Base-by-base conservation (phyloP, 2,797 vertebrate species). In the Ibycter americanus region DNA sequence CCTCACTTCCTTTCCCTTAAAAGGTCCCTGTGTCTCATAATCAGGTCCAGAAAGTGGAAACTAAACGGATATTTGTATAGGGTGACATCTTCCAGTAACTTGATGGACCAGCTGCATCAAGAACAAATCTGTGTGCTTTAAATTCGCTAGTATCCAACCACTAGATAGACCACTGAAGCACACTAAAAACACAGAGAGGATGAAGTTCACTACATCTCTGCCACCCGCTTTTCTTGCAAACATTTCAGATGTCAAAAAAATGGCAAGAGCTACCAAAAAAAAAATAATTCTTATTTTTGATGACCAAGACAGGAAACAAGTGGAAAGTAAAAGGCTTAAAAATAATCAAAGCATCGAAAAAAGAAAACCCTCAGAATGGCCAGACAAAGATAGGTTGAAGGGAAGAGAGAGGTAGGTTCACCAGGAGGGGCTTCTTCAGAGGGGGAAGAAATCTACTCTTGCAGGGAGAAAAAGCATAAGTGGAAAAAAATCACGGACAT, bases 381-480 rank as follows among this genome's bases (percentile, higher is more conserved):
- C 59, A 63, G n/a, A 36, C 25, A 66, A 7, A 31, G 14, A 5
- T 1, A 38, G 8, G 32, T 26, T 0, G 4, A 71, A 76, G 21
- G 32, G 46, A 63, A 42, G 17, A 81, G 29, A 58, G 25, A 23
- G 31, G 34, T 16, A 49, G 9, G 31, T 11, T 63, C 19, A 38
- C 23, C 88, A 36, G 51, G 19, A 68, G 38, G 16, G 12, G 38
- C 38, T 81, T 52, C 38, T 81, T 52, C 38, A 17, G 26, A 55
- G 27, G 17, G 32, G 47, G 44, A 31, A 40, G 38, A 84, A 80
- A 59, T 36, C 34, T 20, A 59, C 15, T 9, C 25, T 5, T 55
- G 21, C 12, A 20, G 15, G 18, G 18, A 46, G 23, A 46, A 36
- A 55, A 77, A 42, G 2, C 1, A 0, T 32, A 36, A 27, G 34